phyloP scores from a whole-genome alignment of 2,113 vertebrate species.

The Porphyrio hochstetteri region DNA sequence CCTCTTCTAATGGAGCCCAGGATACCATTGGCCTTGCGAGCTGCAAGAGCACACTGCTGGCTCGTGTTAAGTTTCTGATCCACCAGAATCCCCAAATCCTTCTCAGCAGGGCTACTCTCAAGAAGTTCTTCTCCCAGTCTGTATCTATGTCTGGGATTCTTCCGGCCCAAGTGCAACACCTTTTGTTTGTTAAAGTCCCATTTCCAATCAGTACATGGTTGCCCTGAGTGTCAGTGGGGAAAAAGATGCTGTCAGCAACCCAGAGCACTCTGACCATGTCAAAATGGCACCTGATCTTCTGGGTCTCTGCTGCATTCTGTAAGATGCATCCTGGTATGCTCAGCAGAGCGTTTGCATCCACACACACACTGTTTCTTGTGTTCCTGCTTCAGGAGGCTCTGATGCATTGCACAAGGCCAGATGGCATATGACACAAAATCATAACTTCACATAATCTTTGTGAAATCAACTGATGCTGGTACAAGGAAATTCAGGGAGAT shows the following conservation, averaged over 20 bases:
- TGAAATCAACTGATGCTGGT: neutral
- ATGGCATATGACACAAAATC: neutral
- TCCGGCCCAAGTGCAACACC: no score
- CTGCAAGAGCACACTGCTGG: no score
- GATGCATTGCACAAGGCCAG: neutral
- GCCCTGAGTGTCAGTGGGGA: neutral
- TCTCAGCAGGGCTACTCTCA: no score
- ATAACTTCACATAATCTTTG: neutral
- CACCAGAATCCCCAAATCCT: no score
- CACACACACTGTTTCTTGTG: neutral
- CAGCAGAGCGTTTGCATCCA: accelerated
- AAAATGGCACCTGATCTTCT: neutral
- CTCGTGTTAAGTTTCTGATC: no score
- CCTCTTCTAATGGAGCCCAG: no score
- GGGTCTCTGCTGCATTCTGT: neutral
- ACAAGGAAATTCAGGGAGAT: neutral
- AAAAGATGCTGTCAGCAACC: neutral
- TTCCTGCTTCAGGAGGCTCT: neutral
- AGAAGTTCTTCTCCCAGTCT: no score
- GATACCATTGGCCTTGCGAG: no score
- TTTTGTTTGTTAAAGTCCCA: neutral
- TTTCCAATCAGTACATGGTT: neutral
- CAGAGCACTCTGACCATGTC: neutral
- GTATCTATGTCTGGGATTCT: no score
- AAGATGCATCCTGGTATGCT: neutral